Conservation (phyloP, 2,888 invertebrate species). For the Cephalotes varians region DNA sequence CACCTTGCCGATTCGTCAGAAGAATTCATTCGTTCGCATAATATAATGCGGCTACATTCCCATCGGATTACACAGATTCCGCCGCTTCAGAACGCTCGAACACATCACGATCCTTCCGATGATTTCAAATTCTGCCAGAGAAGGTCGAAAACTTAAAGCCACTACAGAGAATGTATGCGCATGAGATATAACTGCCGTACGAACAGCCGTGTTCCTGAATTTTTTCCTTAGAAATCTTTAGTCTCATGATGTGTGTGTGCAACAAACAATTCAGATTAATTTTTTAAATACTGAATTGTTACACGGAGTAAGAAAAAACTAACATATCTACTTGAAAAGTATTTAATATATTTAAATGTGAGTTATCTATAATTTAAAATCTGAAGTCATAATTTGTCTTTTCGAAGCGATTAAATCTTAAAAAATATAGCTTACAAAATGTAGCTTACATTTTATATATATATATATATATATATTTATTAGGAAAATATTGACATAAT, state of each 20-base stretch:
- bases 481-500: neutral
- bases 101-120: conserved; percentile 24
- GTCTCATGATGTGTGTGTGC: neutral
- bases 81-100: neutral
- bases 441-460: too few relatives aligned
- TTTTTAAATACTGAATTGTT: neutral
- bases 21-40: conserved; percentile 52
- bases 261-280: neutral
- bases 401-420: neutral
- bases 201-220: neutral
- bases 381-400: neutral
- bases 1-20: conserved; percentile 17
- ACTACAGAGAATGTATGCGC: neutral
- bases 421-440: neutral
- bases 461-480: neutral
- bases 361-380: neutral
- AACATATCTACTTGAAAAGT: neutral
- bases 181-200: neutral
- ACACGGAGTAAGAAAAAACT: too few relatives aligned
- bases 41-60: conserved; percentile 45
- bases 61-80: conserved; percentile 45
- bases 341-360: neutral
- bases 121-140: conserved; percentile 14
- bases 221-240: neutral
- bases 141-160: conserved; percentile 17